Evolutionary conservation across 2,888 invertebrate species (phyloP), one percentile per base, ranked within the genome.

Genomic region (Drosophila meridionalis): DNA sequence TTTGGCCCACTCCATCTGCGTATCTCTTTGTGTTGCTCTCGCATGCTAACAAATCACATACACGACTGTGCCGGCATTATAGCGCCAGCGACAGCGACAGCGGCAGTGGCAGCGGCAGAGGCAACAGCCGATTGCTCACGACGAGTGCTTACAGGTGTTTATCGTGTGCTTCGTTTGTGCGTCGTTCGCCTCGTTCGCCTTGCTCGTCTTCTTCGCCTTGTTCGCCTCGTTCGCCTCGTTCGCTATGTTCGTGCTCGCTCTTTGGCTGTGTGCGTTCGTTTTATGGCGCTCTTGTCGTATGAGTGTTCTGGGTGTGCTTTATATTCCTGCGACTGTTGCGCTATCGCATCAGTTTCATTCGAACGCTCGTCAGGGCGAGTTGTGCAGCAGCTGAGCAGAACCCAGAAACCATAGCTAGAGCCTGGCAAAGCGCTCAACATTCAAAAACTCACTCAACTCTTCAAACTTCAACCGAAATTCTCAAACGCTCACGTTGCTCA

Each of bases 131-230:
- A 53, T 9, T 11, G 40, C 58, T 34, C 20, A 64, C 62, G 50
- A 62, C 62, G 77, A 64, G 57, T 90, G 90, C 82, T 87, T 87
- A 87, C 86, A 87, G 86, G 86, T 87, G 87, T 90, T 89, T 87
- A 70, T 60, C 58, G 52, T 64, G 40, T 47, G 40, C 52, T 45
- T 75, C 53, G 71, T 48, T n/a, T 50, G 4, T 34, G 26, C 55
- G 9, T 40, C 38, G n/a, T 56, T 38, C 38, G 34, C 36, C 7
- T 55, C 38, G 28, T 7, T 28, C 64, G 47, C 26, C 61, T 28
- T 30, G 48, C 50, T 38, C 58, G 36, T 61, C 53, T 53, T 4
- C 26, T 11, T 52, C 32, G 34, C 8, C n/a, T 48, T 4, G 6
- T 38, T 55, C 55, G 55, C 57, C 32, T 34, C 32, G 32, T 34